Conservation (phyloP, 2,113 vertebrate species). For the Elephas maximus region DNA sequence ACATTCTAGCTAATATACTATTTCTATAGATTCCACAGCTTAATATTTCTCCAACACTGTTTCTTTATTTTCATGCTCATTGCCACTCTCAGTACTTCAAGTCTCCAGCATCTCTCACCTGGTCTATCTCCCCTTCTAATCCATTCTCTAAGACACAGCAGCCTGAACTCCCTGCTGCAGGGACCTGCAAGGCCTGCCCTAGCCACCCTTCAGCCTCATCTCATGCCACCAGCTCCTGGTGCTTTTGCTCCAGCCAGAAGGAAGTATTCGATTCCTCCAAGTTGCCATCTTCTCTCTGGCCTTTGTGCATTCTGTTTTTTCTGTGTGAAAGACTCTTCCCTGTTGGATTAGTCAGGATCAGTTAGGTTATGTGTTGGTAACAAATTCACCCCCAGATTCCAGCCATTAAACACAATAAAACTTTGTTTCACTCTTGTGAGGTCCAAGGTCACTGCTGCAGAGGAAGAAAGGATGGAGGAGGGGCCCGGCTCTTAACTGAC, state of each 20-base stretch:
- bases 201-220: background rate
- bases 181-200: background rate
- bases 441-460: background rate
- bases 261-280: background rate
- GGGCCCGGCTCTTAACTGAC: background rate
- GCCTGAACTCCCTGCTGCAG: background rate
- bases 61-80: background rate
- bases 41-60: background rate
- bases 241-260: background rate
- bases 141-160: background rate
- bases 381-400: background rate
- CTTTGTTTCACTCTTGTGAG: background rate
- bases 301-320: background rate
- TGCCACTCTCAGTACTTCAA: background rate
- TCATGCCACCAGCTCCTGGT: background rate
- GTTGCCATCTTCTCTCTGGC: background rate
- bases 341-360: background rate
- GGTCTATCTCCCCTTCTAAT: background rate
- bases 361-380: background rate
- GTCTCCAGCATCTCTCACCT: background rate
- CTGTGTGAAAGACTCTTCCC: background rate
- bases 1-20: background rate
- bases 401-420: background rate
- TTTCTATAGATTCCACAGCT: rapidly evolving
- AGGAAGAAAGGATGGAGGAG: background rate